phyloP scores from a whole-genome alignment of 2,888 invertebrate species.

The Drosophila nigricruria region DNA sequence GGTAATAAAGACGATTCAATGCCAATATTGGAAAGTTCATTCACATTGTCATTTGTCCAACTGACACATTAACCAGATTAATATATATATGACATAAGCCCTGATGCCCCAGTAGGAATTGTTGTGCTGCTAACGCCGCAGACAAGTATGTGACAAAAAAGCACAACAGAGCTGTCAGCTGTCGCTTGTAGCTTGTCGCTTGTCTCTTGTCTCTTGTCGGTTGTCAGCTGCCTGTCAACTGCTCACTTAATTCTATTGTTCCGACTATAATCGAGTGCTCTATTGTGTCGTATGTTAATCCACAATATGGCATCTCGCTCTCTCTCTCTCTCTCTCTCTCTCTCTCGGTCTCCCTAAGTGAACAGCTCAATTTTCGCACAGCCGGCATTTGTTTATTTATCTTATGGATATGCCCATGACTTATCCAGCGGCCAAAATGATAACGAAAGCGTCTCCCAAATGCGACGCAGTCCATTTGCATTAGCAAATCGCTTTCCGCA shows the following conservation, averaged over 20 bases:
- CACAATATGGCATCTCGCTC: not conserved
- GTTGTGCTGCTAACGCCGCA: not conserved
- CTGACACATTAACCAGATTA: slow-evolving; percentile 70
- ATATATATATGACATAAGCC: slow-evolving; percentile 39
- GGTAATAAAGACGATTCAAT: slow-evolving; percentile 85
- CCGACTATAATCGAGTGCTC: slow-evolving; percentile 24
- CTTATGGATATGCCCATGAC: slow-evolving; percentile 78
- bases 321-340: not conserved
- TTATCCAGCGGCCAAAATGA: slow-evolving; percentile 73
- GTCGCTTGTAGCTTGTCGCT: not conserved
- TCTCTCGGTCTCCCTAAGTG: slow-evolving; percentile 34
- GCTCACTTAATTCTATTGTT: slow-evolving; percentile 64
- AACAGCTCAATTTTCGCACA: slow-evolving; percentile 47
- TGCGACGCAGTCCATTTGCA: slow-evolving; percentile 56
- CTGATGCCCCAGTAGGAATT: slow-evolving; percentile 39
- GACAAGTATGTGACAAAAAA: slow-evolving; percentile 18
- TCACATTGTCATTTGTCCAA: slow-evolving; percentile 42
- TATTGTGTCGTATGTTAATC: slow-evolving; percentile 58
- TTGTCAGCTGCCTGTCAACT: slow-evolving; percentile 59
- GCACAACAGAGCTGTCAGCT: slow-evolving; percentile 21
- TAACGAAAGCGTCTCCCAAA: slow-evolving; percentile 62
- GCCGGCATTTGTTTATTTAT: slow-evolving; percentile 27
- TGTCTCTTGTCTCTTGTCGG: slow-evolving; percentile 11
- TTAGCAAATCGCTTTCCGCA: slow-evolving; percentile 65
- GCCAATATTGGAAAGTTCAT: slow-evolving; percentile 45